These are phyloP conservation scores for Cassiopea xamachana DNA, from an alignment of 30 jellyfish, hydroid and myxozoan genomes.

Conservation along the genomic window DNA sequence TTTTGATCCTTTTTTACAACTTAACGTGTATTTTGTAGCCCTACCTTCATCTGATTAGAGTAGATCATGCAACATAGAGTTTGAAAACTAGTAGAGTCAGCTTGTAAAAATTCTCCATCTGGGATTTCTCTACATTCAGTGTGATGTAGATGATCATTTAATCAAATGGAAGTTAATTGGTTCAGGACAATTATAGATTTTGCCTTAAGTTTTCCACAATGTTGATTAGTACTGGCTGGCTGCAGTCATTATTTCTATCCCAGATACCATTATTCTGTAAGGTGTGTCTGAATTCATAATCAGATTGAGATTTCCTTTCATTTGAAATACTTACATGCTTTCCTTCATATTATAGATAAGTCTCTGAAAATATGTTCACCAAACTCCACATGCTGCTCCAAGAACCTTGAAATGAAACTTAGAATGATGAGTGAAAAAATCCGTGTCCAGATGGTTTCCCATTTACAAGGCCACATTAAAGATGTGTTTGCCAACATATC, in stretches of 20 bases:
- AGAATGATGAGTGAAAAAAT: constrained; percentile 57
- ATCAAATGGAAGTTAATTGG: background rate
- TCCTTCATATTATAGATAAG: background rate
- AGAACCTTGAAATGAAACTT: constrained; percentile 59
- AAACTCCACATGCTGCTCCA: constrained; percentile 76
- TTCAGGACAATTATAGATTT: background rate
- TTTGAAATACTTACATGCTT: background rate
- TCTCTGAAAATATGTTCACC: constrained; percentile 42
- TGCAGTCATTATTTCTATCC: background rate
- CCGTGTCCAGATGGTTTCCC: constrained; percentile 31
- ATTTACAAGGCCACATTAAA: constrained; percentile 44
- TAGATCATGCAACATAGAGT: no score
- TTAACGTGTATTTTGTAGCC: no score
- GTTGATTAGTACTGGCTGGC: background rate
- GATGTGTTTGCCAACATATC: constrained; percentile 56
- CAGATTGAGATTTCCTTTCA: background rate
- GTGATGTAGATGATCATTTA: background rate
- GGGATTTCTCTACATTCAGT: background rate
- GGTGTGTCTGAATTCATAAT: background rate
- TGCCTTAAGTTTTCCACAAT: background rate
- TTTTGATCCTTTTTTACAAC: no score
- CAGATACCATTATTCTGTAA: background rate
- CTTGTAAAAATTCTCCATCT: background rate
- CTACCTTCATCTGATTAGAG: no score
- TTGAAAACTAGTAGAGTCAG: no score